Conservation (phyloP, 2,797 vertebrate species). For the Acanthopagrus latus region DNA sequence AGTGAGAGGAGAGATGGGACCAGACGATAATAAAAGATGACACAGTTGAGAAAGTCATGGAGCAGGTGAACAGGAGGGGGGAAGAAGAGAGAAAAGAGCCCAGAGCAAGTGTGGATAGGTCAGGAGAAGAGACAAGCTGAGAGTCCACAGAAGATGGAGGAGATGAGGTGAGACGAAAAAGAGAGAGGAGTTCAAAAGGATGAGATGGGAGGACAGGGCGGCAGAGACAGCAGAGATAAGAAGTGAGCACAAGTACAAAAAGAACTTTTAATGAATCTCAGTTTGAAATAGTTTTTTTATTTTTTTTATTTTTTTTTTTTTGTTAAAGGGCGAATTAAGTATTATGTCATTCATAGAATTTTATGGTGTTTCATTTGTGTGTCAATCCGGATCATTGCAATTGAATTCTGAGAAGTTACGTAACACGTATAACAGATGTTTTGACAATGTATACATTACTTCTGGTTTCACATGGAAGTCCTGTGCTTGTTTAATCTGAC, state of each 20-base stretch:
- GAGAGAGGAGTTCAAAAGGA: slow-evolving; percentile 34
- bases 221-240: neutral
- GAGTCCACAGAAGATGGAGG: slow-evolving; percentile 6
- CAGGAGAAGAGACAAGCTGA: slow-evolving; percentile 10
- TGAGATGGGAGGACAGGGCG: neutral
- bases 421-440: too few species aligned
- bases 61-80: neutral
- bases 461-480: too few species aligned
- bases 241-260: neutral
- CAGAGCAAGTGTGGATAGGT: neutral
- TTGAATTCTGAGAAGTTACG: too few species aligned
- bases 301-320: slow-evolving; percentile 2
- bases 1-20: slow-evolving; percentile 7
- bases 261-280: neutral
- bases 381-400: too few species aligned
- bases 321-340: neutral
- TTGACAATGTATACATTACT: too few species aligned
- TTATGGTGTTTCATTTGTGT: neutral
- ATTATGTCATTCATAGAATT: neutral
- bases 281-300: neutral
- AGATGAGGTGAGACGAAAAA: slow-evolving; percentile 30
- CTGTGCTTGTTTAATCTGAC: too few species aligned
- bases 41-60: slow-evolving; percentile 1
- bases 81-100: slow-evolving; percentile 8
- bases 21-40: slow-evolving; percentile 52